phyloP scores from a whole-genome alignment of 2,113 vertebrate species.

The Anguilla japonica region DNA sequence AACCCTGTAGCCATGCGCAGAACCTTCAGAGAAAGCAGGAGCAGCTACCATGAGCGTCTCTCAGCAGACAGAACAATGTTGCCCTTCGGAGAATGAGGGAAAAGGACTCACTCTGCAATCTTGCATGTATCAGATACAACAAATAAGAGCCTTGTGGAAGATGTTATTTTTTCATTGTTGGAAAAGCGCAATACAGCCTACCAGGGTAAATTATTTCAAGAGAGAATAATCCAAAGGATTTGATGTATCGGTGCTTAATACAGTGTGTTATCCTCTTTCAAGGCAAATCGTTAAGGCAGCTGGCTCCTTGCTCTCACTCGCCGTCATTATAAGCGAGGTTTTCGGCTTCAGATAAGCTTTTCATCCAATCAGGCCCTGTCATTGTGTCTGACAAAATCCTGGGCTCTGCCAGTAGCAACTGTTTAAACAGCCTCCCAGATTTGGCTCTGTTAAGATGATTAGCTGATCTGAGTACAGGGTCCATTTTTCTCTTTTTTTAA shows the following conservation, averaged over 20 bases:
- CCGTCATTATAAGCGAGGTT: neutral
- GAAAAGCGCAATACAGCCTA: neutral
- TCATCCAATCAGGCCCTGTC: neutral
- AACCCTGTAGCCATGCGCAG: neutral
- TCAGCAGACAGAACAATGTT: neutral
- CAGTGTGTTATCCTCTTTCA: neutral
- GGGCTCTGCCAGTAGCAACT: neutral
- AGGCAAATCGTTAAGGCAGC: neutral
- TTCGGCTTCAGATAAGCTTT: neutral
- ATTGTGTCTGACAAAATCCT: neutral
- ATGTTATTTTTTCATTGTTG: neutral
- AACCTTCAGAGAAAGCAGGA: neutral
- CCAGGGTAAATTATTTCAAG: neutral
- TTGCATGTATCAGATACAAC: neutral
- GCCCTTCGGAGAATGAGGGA: neutral
- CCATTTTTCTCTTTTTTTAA: neutral
- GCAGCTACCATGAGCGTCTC: neutral
- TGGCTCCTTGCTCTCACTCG: neutral
- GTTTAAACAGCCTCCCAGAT: neutral
- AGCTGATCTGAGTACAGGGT: neutral
- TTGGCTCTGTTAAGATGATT: neutral
- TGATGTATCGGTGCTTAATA: neutral
- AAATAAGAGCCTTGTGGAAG: neutral
- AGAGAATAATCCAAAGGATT: neutral
- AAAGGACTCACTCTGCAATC: neutral